Conservation (phyloP, 2,797 vertebrate species). For the Eutrigla gurnardus region DNA sequence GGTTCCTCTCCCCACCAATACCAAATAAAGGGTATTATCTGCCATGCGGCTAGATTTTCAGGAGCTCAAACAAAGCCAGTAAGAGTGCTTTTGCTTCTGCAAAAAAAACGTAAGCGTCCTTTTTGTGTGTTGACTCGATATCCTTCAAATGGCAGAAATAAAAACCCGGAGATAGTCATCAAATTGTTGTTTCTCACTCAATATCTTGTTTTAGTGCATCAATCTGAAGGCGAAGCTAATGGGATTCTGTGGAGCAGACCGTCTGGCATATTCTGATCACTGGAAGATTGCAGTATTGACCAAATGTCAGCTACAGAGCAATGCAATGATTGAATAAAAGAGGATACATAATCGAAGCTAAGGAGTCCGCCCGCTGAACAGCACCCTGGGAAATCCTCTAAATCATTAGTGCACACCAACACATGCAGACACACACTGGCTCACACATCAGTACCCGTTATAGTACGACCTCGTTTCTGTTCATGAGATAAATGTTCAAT, state of each 20-base stretch:
- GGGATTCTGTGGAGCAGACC: conserved; percentile 90
- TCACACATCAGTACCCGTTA: too few relatives aligned
- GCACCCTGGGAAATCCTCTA: conserved; percentile 83
- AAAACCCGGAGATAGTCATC: conserved; percentile 59
- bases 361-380: conserved; percentile 87
- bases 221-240: conserved; percentile 88
- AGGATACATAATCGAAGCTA: conserved; percentile 90
- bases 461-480: too few relatives aligned
- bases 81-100: too few relatives aligned
- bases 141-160: conserved; percentile 8
- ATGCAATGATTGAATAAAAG: conserved; percentile 93
- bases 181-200: conserved; percentile 86
- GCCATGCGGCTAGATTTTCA: too few relatives aligned
- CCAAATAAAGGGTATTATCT: too few relatives aligned
- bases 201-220: conserved; percentile 85
- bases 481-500: background rate
- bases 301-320: conserved; percentile 89
- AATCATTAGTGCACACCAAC: conserved; percentile 59
- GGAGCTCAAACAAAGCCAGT: too few relatives aligned
- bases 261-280: conserved; percentile 92
- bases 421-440: background rate
- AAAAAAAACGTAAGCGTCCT: too few relatives aligned
- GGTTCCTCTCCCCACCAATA: too few relatives aligned
- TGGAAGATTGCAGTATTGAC: conserved; percentile 96
- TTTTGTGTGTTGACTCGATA: conserved; percentile 8